phyloP scores from a whole-genome alignment of 2,888 invertebrate species.

The Tryphoninae sp. region DNA sequence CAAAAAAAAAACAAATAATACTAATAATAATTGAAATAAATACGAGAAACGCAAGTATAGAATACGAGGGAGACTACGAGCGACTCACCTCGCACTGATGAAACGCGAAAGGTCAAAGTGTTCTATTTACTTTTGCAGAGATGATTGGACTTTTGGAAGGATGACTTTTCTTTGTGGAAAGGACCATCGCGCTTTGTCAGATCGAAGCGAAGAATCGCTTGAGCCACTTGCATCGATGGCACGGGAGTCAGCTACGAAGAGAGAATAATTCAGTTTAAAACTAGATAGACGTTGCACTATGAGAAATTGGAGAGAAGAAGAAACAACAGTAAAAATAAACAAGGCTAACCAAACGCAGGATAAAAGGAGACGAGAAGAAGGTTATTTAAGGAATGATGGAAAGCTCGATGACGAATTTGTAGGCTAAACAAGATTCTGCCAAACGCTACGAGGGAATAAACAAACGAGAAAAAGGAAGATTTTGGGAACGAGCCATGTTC shows the following conservation, averaged over 20 bases:
- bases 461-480: conserved; percentile 7
- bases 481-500: conserved; percentile 34
- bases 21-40: conserved; percentile 16
- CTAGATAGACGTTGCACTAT: conserved; percentile 64
- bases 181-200: conserved; percentile 16
- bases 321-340: conserved; percentile 34
- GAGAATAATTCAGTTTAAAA: conserved; percentile 36
- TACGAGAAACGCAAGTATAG: conserved; percentile 17
- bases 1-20: conserved; percentile 32
- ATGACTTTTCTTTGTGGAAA: conserved; percentile 1
- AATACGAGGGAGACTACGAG: conserved; percentile 9
- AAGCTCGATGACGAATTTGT: conserved; percentile 43
- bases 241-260: conserved; percentile 23
- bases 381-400: background rate
- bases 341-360: conserved; percentile 40
- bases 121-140: background rate
- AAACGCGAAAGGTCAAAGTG: conserved; percentile 9
- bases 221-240: background rate
- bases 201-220: background rate
- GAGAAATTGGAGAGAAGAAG: conserved; percentile 51
- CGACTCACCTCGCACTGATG: conserved; percentile 45
- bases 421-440: conserved; percentile 32
- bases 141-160: background rate
- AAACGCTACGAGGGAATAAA: conserved; percentile 23
- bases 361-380: conserved; percentile 23